Conservation (phyloP, 2,888 invertebrate genomes). For the Lithophane leautieri region DNA sequence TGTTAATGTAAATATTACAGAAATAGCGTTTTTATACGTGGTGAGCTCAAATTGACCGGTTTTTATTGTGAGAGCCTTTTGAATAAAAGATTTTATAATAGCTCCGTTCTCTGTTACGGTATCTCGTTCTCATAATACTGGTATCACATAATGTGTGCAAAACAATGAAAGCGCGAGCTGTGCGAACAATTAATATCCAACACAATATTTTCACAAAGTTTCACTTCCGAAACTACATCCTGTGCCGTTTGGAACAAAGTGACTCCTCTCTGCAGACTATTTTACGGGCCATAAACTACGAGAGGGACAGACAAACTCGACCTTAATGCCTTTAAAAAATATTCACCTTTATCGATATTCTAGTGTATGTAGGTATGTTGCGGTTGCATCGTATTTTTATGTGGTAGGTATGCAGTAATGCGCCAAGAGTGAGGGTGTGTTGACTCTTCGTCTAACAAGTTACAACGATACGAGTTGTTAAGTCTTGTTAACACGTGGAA, state of each 20-base stretch:
- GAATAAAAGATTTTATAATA: conserved; percentile 71
- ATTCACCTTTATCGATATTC: conserved; percentile 73
- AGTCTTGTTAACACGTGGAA: conserved; percentile 74
- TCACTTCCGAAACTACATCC: conserved; percentile 80
- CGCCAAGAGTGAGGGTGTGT: conserved; percentile 33
- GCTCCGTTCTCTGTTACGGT: conserved; percentile 63
- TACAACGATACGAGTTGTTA: conserved; percentile 72
- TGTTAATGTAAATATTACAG: conserved; percentile 72
- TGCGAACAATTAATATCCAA: conserved; percentile 82
- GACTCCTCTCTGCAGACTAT: conserved; percentile 80
- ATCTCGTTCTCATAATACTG: conserved; percentile 64
- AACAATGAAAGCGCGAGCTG: conserved; percentile 75
- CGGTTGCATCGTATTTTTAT: conserved; percentile 45
- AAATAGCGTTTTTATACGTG: conserved; percentile 67
- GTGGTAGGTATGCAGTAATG: conserved; percentile 31
- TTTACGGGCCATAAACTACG: conserved; percentile 82
- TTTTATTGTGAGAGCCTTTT: conserved; percentile 68
- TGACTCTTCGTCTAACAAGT: conserved; percentile 78
- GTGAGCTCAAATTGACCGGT: conserved; percentile 66
- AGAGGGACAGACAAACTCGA: conserved; percentile 72
- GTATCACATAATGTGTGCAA: conserved; percentile 70
- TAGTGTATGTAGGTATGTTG: conserved; percentile 44
- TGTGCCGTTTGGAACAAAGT: conserved; percentile 81
- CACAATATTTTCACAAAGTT: conserved; percentile 87
- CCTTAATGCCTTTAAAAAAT: conserved; percentile 74